Evolutionary conservation across 64 coral and sea anemone species (phyloP).

Genomic region (Pachyseris speciosa): DNA sequence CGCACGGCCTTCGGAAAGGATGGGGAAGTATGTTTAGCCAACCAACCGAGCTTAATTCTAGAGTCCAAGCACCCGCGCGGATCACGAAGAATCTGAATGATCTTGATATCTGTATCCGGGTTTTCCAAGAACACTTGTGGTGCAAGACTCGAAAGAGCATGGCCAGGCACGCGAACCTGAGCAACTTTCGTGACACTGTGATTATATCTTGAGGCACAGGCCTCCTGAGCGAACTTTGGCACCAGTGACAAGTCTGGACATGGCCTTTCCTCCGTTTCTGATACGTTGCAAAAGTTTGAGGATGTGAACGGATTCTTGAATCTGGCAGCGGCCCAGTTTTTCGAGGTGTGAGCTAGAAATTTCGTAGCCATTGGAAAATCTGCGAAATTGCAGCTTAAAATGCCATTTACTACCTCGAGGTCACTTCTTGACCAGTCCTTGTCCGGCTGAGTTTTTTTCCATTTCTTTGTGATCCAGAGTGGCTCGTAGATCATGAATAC

Average conservation of each 20-base stretch:
- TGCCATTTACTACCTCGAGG: slow-evolving; percentile 40
- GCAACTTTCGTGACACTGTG: slow-evolving; percentile 65
- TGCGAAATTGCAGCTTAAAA: slow-evolving; percentile 50
- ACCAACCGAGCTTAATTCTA: slow-evolving; percentile 27
- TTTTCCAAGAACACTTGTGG: slow-evolving; percentile 16
- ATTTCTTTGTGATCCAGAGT: slow-evolving; percentile 33
- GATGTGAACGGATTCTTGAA: slow-evolving; percentile 36
- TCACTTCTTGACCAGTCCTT: neutral
- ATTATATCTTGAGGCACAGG: slow-evolving; percentile 15
- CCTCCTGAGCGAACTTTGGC: neutral
- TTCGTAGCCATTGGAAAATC: neutral
- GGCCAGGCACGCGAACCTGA: neutral
- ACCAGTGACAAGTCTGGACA: slow-evolving; percentile 4
- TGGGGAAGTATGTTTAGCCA: slow-evolving; percentile 19
- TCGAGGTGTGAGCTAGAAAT: slow-evolving; percentile 28
- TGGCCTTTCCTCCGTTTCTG: neutral
- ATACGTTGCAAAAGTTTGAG: slow-evolving; percentile 18
- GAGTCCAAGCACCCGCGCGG: slow-evolving; percentile 51
- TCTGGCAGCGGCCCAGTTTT: neutral
- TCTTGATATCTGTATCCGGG: slow-evolving; percentile 27
- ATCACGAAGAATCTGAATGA: slow-evolving; percentile 49
- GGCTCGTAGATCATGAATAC: slow-evolving; percentile 69
- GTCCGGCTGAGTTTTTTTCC: neutral
- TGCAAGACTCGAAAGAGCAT: neutral
- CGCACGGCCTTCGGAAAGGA: neutral